Evolutionary conservation across 1,140 invertebrate species (phyloP).

Genomic region (Pinna nobilis): DNA sequence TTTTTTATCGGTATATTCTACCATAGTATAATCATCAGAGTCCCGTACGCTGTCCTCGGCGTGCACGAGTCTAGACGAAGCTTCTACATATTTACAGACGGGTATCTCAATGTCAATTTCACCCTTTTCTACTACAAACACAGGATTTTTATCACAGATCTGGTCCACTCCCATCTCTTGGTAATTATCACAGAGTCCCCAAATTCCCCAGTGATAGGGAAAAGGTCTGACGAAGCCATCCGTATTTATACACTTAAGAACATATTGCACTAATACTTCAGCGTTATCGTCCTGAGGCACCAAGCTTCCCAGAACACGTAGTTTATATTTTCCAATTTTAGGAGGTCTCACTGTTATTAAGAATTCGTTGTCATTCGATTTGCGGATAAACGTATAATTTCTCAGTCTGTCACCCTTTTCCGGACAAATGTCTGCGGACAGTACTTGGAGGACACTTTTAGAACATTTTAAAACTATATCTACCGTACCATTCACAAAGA

Average conservation of each 20-base stretch:
- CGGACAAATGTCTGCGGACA: conserved; percentile 15
- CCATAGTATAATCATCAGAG: conserved; percentile 25
- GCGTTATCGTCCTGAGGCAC: conserved; percentile 6
- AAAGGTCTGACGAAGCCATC: conserved; percentile 10
- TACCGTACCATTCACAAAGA: conserved; percentile 13
- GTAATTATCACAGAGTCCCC: conserved; percentile 1
- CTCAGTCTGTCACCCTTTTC: conserved; percentile 15
- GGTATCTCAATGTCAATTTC: conserved; percentile 4
- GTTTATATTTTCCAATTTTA: conserved; percentile 20
- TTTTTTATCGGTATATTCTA: conserved; percentile 8
- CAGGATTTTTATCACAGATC: neutral
- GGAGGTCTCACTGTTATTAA: conserved; percentile 18
- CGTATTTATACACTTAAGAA: conserved; percentile 18
- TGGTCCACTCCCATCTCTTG: neutral
- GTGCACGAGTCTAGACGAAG: conserved; percentile 2
- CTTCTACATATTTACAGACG: conserved; percentile 7
- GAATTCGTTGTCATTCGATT: neutral
- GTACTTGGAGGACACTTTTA: neutral
- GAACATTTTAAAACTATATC: neutral
- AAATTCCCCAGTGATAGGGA: conserved; percentile 23
- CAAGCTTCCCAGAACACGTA: conserved; percentile 19
- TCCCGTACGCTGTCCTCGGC: conserved; percentile 14
- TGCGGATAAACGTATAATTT: conserved; percentile 1
- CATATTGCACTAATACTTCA: neutral
- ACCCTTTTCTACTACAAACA: conserved; percentile 8